Percentiles rank a stretch among this genome's conserved stretches.
Conservation (phyloP, 2,888 invertebrate species). For the Melanotus villosus region DNA sequence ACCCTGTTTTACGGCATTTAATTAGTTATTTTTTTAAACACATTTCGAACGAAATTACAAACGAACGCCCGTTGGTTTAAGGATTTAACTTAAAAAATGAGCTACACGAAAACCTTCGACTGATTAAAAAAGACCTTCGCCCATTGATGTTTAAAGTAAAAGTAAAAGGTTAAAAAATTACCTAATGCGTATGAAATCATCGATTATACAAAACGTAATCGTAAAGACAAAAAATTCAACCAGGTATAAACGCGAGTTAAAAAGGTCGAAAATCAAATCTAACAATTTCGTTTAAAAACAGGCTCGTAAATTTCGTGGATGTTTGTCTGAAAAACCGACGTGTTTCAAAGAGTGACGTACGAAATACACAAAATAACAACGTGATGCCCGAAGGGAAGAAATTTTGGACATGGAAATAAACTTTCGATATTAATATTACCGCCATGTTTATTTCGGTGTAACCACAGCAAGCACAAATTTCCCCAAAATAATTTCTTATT, state of each 20-base stretch:
- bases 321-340: not conserved
- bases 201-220: not conserved
- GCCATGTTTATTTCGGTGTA: too few relatives aligned
- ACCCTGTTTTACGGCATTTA: constrained; percentile 22
- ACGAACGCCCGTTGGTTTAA: not conserved
- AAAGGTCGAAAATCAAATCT: not conserved
- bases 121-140: not conserved
- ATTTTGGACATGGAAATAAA: not conserved
- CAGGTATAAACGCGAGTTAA: too few relatives aligned
- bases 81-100: too few relatives aligned
- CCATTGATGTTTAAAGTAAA: not conserved
- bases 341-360: not conserved
- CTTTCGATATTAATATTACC: not conserved
- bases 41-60: not conserved
- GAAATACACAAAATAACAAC: not conserved
- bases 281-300: not conserved
- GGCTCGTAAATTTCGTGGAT: not conserved
- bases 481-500: too few relatives aligned
- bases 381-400: not conserved
- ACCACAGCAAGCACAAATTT: too few relatives aligned
- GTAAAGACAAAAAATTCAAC: too few relatives aligned
- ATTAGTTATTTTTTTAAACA: constrained; percentile 2
- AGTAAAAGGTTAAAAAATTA: constrained; percentile 6
- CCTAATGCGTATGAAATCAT: not conserved
- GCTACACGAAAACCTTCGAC: too few relatives aligned